Conservation (phyloP, 2,797 vertebrate genomes). For the Sebastolobus alascanus region DNA sequence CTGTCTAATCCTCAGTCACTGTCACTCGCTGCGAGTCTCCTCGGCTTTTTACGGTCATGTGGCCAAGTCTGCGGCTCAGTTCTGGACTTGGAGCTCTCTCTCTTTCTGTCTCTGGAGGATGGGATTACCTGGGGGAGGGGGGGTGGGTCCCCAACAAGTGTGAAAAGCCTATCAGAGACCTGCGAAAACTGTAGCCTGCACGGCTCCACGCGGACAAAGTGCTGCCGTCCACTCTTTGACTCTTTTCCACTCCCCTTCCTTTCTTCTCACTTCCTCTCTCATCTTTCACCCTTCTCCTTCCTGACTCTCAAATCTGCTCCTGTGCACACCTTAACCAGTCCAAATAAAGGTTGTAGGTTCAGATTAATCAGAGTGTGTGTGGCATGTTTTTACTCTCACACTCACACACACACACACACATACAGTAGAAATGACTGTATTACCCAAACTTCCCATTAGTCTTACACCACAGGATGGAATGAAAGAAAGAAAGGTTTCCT, state of each 20-base stretch:
- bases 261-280: constrained; percentile 61
- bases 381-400: constrained; percentile 29
- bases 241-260: constrained; percentile 63
- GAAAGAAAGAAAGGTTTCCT: constrained; percentile 73
- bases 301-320: constrained; percentile 71
- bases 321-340: constrained; percentile 79
- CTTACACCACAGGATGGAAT: constrained; percentile 58
- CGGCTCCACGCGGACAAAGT: constrained; percentile 53
- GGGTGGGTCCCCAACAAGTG: constrained; percentile 44
- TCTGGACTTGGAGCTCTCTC: constrained; percentile 38
- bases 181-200: constrained; percentile 66
- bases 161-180: constrained; percentile 75
- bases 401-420: not conserved
- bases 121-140: constrained; percentile 29
- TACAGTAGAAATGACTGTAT: constrained; percentile 25
- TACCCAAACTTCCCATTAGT: constrained; percentile 48
- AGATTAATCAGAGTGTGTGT: constrained; percentile 62
- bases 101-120: constrained; percentile 45
- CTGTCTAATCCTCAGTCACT: constrained; percentile 49
- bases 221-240: constrained; percentile 62
- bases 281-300: constrained; percentile 58
- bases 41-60: constrained; percentile 35
- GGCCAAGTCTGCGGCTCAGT: constrained; percentile 51
- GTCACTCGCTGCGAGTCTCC: constrained; percentile 45
- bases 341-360: constrained; percentile 85